Conservation (phyloP, 1,140 invertebrate species). For the Zelostemma sp. region DNA sequence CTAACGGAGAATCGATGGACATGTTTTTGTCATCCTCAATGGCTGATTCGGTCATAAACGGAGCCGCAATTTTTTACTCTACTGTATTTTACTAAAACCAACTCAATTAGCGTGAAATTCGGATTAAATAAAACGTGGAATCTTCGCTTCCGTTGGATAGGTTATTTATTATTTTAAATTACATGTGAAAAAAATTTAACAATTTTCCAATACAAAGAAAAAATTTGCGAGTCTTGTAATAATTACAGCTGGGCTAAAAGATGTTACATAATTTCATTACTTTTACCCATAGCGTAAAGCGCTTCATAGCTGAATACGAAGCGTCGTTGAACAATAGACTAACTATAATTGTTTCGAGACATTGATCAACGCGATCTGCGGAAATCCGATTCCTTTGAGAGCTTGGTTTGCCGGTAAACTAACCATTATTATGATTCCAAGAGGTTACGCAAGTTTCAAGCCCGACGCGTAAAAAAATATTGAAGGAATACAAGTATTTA, state of each 20-base stretch:
- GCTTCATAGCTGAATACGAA: conserved; percentile 33
- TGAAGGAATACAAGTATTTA: conserved; percentile 1
- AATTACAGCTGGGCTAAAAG: conserved; percentile 30
- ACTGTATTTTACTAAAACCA: too few relatives aligned
- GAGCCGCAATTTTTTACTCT: too few relatives aligned
- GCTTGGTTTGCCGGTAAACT: conserved; percentile 30
- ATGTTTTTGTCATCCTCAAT: too few relatives aligned
- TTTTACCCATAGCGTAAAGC: conserved; percentile 43
- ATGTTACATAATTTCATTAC: conserved; percentile 50
- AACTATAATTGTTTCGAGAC: conserved; percentile 35
- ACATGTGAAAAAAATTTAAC: too few relatives aligned
- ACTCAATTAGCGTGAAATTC: too few relatives aligned
- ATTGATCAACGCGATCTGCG: conserved; percentile 34
- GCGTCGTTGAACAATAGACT: conserved; percentile 38
- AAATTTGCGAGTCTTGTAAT: not conserved
- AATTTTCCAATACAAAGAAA: too few relatives aligned
- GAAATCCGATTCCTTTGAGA: conserved; percentile 38
- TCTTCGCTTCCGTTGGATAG: too few relatives aligned
- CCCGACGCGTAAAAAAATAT: conserved; percentile 11
- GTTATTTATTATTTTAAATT: too few relatives aligned
- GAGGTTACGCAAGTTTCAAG: conserved; percentile 20
- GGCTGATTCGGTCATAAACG: too few relatives aligned
- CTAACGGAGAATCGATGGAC: too few relatives aligned
- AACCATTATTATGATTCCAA: conserved; percentile 25
- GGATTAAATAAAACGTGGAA: too few relatives aligned